Base-by-base conservation (phyloP, 1,140 invertebrate species). In the Kradibia gibbosae region DNA sequence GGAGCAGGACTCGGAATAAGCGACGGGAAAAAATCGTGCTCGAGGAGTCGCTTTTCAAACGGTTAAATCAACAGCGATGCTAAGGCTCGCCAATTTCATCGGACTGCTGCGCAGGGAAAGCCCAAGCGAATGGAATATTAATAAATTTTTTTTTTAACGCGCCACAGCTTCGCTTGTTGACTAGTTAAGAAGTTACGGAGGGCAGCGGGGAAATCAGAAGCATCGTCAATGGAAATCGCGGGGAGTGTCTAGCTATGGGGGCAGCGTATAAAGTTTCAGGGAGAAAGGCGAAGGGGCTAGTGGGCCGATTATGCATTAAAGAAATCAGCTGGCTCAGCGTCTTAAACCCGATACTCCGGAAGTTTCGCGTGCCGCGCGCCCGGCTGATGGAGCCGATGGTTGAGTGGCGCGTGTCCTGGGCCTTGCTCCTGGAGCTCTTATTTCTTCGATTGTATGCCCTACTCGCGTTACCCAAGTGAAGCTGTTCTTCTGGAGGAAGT, bases 311-410 rank as follows among this genome's bases (percentile, higher is more conserved):
- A 76, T 62, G 25, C 57, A 62, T 36, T 62, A 53, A 76, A 76
- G 34, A 57, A 25, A 60, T 65, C 74, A 60, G 55, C 36, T 62
- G 74, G 55, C 57, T 17, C 3, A 25, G 74, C 74, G 42, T 79
- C 77, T 79, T 53, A 74, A 81, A 81, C 76, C 39, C 73, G 80
- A 81, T 81, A 81, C 72, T 72, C 80, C 80, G 80, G 80, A 81
- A 77, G 74, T 81, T 74, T 81, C 80, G 80, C 80, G 48, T 81
- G 73, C 80, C n/a, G 31, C 42, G 17, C 25, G 28, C n/a, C 31
- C 48, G 48, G 55, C 65, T 71, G 25, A 22, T 31, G 13, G 53
- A 62, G 4, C 39, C 39, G 17, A 45, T 11, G 17, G 22, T 55
- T 31, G 65, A 77, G 65, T 77, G 80, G 80, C 80, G 65, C 80